A percentile compares a stretch with the other conserved stretches of the same genome.
Evolutionary conservation across 2,797 vertebrate genomes (phyloP).

Genomic region (Peromyscus melanophrys): DNA sequence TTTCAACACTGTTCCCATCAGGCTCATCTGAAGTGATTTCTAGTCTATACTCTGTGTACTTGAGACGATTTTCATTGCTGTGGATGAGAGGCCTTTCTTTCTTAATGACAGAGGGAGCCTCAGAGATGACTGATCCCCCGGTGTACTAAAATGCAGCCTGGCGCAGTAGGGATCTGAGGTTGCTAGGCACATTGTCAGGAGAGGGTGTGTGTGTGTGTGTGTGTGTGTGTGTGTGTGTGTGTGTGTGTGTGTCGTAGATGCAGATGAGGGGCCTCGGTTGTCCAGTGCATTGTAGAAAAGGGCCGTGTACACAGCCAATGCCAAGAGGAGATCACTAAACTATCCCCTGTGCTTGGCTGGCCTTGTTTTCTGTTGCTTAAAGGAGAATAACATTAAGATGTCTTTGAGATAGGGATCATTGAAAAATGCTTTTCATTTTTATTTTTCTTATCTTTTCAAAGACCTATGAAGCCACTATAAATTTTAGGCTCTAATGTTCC

Average conservation of each 20-base stretch:
- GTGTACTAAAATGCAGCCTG: background rate
- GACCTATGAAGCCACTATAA: background rate
- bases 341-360: background rate
- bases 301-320: too few relatives aligned
- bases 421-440: slow-evolving; percentile 14
- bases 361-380: slow-evolving; percentile 25
- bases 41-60: background rate
- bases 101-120: background rate
- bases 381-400: slow-evolving; percentile 19
- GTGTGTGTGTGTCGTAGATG: background rate
- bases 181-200: background rate
- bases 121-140: background rate
- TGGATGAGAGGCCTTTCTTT: background rate
- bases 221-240: too few relatives aligned
- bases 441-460: slow-evolving; percentile 47
- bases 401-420: background rate
- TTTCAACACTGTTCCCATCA: slow-evolving; percentile 25
- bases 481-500: slow-evolving; percentile 15
- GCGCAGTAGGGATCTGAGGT: background rate
- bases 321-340: background rate
- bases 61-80: slow-evolving; percentile 1
- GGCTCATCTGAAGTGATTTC: slow-evolving; percentile 36
- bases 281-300: background rate
- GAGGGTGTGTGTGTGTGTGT: too few relatives aligned
- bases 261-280: background rate